These are phyloP conservation scores for Diglossa brunneiventris DNA, from an alignment of 2,113 vertebrate genomes.

Conservation along the genomic window DNA sequence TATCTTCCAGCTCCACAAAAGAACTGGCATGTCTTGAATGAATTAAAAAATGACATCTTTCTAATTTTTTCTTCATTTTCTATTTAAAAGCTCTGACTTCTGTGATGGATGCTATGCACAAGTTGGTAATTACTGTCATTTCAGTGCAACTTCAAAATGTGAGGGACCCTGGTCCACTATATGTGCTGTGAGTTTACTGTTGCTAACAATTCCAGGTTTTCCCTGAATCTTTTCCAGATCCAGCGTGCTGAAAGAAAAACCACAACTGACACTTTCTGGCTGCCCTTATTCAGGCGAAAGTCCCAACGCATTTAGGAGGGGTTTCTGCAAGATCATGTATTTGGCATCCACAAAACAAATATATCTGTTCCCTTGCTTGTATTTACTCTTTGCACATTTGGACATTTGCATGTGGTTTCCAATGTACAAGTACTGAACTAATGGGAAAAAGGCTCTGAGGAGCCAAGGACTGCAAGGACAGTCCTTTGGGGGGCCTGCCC, in stretches of 20 bases:
- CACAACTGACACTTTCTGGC: background rate
- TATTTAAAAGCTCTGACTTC: background rate
- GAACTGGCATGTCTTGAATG: background rate
- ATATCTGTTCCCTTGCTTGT: background rate
- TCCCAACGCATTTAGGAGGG: background rate
- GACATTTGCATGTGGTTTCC: background rate
- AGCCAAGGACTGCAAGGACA: background rate
- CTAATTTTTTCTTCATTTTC: background rate
- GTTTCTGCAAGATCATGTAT: background rate
- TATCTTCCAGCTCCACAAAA: background rate
- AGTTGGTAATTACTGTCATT: background rate
- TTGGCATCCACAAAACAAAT: background rate
- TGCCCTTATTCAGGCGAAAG: background rate
- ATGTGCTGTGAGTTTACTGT: accelerated
- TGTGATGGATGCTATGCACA: background rate
- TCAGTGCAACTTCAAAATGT: background rate
- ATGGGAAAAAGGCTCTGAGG: background rate
- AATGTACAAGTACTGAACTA: background rate
- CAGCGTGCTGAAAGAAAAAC: background rate
- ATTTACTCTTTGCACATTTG: background rate
- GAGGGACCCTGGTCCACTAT: background rate
- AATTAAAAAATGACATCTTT: background rate
- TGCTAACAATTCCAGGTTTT: background rate
- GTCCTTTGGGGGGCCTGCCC: background rate
- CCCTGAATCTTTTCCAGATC: background rate